Percentiles rank a stretch among this genome's conserved stretches.
Evolutionary conservation across 2,113 vertebrate genomes (phyloP).

Genomic region (Antechinus stuartii): DNA sequence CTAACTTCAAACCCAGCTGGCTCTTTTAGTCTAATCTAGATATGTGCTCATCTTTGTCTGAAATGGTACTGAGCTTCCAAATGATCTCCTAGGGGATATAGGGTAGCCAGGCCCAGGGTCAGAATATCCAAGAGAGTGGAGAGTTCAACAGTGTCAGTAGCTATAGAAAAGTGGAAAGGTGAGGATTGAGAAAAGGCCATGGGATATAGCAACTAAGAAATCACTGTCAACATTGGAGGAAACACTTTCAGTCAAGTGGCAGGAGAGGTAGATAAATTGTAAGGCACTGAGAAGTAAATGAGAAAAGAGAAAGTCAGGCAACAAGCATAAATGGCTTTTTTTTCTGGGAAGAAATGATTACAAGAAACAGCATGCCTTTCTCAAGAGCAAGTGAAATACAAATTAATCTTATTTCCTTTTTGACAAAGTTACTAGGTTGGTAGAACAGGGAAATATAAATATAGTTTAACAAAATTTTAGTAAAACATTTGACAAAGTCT

Average conservation of each 20-base stretch:
- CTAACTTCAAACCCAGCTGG: too few relatives aligned
- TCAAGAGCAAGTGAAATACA: not conserved
- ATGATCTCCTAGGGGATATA: too few relatives aligned
- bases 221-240: not conserved
- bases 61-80: too few relatives aligned
- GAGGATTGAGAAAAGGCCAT: not conserved
- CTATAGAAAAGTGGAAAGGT: not conserved
- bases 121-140: not conserved
- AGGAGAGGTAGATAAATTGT: not conserved
- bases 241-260: not conserved
- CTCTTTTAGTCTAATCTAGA: too few relatives aligned
- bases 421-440: not conserved
- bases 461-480: not conserved
- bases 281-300: not conserved
- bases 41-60: too few relatives aligned
- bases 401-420: not conserved
- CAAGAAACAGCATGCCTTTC: not conserved
- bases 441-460: not conserved
- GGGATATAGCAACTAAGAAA: not conserved
- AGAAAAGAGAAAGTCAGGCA: not conserved
- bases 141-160: not conserved
- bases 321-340: not conserved
- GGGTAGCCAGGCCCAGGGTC: not conserved
- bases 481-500: not conserved
- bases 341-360: not conserved